Percentiles rank a stretch among this genome's conserved stretches.
Evolutionary conservation across 2,797 vertebrate genomes (phyloP).

Genomic region (Melanotaenia parkinsoni): DNA sequence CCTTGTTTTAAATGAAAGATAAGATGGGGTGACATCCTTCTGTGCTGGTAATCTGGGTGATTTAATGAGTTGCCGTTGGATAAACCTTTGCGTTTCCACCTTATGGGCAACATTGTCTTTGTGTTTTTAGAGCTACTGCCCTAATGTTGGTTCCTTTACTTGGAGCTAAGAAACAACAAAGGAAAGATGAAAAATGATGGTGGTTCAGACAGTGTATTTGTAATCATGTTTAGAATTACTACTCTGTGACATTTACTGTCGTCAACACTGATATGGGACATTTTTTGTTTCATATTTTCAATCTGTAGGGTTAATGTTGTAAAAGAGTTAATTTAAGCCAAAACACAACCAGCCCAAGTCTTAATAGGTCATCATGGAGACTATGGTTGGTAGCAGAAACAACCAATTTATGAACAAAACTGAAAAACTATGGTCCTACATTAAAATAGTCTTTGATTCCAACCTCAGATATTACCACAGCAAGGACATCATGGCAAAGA

Average conservation of each 20-base stretch:
- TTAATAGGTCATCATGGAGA: background rate
- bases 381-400: background rate
- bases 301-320: background rate
- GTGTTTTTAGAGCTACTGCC: conserved; percentile 13
- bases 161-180: background rate
- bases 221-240: background rate
- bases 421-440: background rate
- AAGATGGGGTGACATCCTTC: conserved; percentile 64
- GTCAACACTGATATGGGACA: conserved; percentile 3
- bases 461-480: background rate
- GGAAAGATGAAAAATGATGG: conserved; percentile 6
- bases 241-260: conserved; percentile 12
- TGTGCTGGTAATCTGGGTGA: conserved; percentile 55
- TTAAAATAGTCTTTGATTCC: background rate
- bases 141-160: conserved; percentile 28
- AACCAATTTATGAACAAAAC: background rate
- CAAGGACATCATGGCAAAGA: background rate
- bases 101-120: conserved; percentile 17
- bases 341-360: background rate
- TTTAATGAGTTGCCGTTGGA: conserved; percentile 60
- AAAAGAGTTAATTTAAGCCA: background rate
- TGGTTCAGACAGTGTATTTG: background rate
- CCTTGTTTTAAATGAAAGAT: conserved; percentile 74
- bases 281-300: background rate
- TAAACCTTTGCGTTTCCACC: conserved; percentile 64